These are phyloP conservation scores for Dicrostonyx torquatus DNA, from an alignment of 2,797 vertebrate species.

Conservation along the genomic window DNA sequence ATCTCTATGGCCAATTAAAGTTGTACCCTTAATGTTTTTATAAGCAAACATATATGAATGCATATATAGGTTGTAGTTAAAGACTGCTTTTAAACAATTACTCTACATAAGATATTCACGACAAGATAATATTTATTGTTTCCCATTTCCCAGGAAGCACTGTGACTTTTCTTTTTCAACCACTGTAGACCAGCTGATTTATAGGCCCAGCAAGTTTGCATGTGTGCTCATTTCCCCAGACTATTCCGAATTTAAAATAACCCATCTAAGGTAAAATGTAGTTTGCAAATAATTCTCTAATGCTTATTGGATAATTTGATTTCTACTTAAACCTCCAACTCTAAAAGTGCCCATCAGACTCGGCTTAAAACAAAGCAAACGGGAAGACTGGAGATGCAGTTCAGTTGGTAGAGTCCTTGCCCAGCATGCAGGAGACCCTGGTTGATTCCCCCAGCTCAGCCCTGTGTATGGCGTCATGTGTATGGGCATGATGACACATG, in stretches of 20 bases:
- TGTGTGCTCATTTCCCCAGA: neutral
- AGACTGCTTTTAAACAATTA: constrained; percentile 7
- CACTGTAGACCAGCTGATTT: neutral
- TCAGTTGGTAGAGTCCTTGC: neutral
- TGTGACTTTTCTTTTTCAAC: neutral
- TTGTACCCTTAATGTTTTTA: neutral
- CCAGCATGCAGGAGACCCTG: neutral
- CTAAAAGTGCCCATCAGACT: neutral
- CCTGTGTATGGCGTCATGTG: no score
- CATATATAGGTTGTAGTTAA: neutral
- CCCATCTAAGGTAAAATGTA: constrained; percentile 5
- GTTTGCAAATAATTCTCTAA: constrained; percentile 28
- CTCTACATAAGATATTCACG: neutral
- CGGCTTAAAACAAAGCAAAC: neutral
- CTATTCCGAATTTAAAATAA: constrained; percentile 48
- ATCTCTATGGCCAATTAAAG: neutral
- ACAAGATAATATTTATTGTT: neutral
- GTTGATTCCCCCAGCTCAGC: neutral
- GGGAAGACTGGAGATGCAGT: neutral
- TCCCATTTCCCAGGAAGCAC: neutral
- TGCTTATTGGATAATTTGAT: constrained; percentile 34
- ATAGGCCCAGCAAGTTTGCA: neutral
- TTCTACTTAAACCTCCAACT: neutral
- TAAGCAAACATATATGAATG: neutral
- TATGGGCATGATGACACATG: no score